Evolutionary conservation across 1,140 invertebrate genomes (phyloP).

Genomic region (Sinella curviseta): DNA sequence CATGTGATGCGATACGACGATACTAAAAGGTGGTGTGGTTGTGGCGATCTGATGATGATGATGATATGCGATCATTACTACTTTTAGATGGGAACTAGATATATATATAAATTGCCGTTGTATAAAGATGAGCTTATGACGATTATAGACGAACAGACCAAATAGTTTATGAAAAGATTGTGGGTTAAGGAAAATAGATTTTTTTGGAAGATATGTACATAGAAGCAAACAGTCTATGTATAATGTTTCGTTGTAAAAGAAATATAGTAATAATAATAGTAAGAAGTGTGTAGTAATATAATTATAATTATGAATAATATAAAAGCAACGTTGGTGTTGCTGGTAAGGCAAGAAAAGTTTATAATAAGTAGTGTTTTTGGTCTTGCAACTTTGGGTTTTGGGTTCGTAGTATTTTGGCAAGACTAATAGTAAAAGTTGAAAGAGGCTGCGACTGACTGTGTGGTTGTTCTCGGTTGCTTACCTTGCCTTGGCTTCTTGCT

Average conservation of each 20-base stretch:
- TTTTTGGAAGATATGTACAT: background rate
- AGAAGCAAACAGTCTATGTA: background rate
- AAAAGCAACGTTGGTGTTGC: no score
- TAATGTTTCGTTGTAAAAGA: no score
- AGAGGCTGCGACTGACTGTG: background rate
- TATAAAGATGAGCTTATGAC: conserved; percentile 3
- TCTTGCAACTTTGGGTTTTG: background rate
- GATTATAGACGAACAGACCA: background rate
- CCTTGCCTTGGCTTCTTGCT: conserved; percentile 1
- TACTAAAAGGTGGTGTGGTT: background rate
- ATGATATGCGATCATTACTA: conserved; percentile 21
- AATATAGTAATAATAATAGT: no score
- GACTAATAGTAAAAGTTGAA: conserved; percentile 17
- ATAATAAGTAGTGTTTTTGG: no score
- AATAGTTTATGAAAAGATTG: background rate
- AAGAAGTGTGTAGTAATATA: no score
- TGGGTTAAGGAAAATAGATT: background rate
- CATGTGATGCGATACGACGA: background rate
- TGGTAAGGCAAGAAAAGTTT: no score
- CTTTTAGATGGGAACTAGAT: conserved; percentile 13
- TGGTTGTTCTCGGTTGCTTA: conserved; percentile 5
- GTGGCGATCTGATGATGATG: background rate
- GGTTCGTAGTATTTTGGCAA: background rate
- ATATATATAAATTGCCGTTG: background rate
- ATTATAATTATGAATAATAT: no score